Evolutionary conservation across 2,888 invertebrate genomes (phyloP).

Genomic region (Charanyca ferruginea): DNA sequence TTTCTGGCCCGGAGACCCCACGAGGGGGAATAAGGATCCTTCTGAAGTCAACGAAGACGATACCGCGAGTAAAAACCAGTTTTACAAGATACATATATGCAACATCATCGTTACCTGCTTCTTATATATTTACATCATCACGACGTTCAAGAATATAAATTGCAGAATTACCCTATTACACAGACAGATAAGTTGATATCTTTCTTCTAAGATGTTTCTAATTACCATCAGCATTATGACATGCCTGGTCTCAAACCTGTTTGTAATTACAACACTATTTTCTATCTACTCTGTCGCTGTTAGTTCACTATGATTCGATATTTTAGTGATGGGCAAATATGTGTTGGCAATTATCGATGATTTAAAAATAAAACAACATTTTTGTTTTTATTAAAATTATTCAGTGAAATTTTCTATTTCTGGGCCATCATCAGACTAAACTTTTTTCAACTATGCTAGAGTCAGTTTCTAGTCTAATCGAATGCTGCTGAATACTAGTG

Average conservation of each 20-base stretch:
- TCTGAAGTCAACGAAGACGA: too few species aligned
- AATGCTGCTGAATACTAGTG: too few species aligned
- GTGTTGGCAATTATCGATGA: background rate
- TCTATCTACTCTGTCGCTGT: slow-evolving; percentile 16
- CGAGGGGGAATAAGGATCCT: too few species aligned
- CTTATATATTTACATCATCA: slow-evolving; percentile 26
- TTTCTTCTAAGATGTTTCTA: slow-evolving; percentile 42
- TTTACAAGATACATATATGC: background rate
- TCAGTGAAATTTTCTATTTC: too few species aligned
- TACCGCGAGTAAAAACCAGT: too few species aligned
- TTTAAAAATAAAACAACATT: background rate
- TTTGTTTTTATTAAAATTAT: too few species aligned
- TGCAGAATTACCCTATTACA: slow-evolving; percentile 34
- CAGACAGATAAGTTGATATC: slow-evolving; percentile 35
- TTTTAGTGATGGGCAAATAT: slow-evolving; percentile 27
- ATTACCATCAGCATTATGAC: slow-evolving; percentile 38
- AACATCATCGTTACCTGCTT: background rate
- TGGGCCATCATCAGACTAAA: too few species aligned
- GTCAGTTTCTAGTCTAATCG: too few species aligned
- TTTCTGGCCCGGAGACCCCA: too few species aligned
- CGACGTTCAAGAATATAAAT: slow-evolving; percentile 36
- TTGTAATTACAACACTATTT: slow-evolving; percentile 49
- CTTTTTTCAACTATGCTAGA: too few species aligned
- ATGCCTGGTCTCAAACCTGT: slow-evolving; percentile 40
- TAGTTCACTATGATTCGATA: background rate